phyloP scores from a whole-genome alignment of 2,888 invertebrate genomes.

The Tiphia femorata region DNA sequence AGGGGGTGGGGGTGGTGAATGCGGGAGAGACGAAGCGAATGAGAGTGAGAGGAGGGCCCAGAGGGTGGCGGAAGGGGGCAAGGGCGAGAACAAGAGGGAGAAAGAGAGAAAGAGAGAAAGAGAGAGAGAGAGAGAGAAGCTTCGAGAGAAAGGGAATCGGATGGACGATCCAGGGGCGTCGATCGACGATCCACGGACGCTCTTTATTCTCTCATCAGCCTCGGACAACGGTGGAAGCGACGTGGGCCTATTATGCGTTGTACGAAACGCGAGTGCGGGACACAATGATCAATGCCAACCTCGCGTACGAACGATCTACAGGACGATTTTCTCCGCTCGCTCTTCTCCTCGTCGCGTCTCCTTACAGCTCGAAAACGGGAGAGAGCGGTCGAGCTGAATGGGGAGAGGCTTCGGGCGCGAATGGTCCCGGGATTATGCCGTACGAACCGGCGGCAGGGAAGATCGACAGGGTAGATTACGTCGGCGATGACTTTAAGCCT shows the following conservation, averaged over 20 bases:
- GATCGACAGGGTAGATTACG: constrained; percentile 51
- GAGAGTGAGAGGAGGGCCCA: not conserved
- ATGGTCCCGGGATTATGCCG: constrained; percentile 40
- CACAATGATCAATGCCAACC: constrained; percentile 43
- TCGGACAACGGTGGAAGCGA: constrained; percentile 44
- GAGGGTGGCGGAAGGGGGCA: not conserved
- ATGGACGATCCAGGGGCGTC: not conserved
- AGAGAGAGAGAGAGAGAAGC: constrained; percentile 6
- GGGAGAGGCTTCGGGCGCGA: constrained; percentile 22
- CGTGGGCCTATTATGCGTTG: constrained; percentile 43
- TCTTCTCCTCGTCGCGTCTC: not conserved
- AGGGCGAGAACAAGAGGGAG: not conserved
- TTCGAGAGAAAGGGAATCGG: not conserved
- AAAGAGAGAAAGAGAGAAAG: constrained; percentile 1
- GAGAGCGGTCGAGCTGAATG: constrained; percentile 1
- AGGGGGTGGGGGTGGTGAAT: not conserved
- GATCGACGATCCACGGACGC: constrained; percentile 15
- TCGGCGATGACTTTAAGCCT: constrained; percentile 49
- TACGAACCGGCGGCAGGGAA: constrained; percentile 29
- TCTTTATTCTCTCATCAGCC: constrained; percentile 50
- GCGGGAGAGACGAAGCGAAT: not conserved
- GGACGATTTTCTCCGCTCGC: not conserved
- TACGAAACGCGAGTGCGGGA: constrained; percentile 25
- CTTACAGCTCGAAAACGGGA: not conserved
- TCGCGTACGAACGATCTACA: not conserved